Evolutionary conservation across 2,113 vertebrate genomes (phyloP).

Genomic region (Sturnus vulgaris): DNA sequence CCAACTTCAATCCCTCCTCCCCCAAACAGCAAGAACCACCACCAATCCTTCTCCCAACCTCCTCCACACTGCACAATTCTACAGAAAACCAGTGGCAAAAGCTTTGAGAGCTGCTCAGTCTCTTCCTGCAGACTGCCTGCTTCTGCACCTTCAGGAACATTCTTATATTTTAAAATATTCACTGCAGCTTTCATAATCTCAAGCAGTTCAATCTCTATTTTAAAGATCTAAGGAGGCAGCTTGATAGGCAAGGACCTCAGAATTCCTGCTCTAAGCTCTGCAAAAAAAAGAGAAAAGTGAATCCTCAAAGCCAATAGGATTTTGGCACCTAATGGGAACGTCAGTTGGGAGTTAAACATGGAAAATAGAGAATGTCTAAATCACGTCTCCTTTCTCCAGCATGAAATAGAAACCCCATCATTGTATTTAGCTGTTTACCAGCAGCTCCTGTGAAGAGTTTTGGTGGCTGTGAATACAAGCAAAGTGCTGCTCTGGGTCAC

Average conservation of each 20-base stretch:
- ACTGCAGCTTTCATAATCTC: background rate
- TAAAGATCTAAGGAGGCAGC: background rate
- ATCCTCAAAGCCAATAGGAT: background rate
- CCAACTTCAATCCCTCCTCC: conserved; percentile 26
- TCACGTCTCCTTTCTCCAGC: background rate
- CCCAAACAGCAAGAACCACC: background rate
- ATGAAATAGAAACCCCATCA: background rate
- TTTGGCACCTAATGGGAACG: background rate
- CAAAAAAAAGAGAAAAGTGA: fast-evolving
- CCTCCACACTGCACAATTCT: conserved; percentile 28
- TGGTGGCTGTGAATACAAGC: background rate
- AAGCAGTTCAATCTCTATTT: background rate
- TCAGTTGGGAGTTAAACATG: background rate
- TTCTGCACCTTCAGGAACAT: background rate
- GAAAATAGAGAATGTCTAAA: background rate
- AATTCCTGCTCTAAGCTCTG: background rate
- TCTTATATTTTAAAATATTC: background rate
- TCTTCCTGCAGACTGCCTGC: background rate
- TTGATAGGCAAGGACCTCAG: background rate
- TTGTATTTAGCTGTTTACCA: background rate
- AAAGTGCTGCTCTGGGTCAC: background rate
- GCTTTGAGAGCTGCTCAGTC: background rate
- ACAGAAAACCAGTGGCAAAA: conserved; percentile 9
- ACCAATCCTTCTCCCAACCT: conserved; percentile 34
- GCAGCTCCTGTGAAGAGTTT: background rate